These are phyloP conservation scores for Troides aeacus DNA, from an alignment of 2,888 invertebrate genomes.

Conservation along the genomic window DNA sequence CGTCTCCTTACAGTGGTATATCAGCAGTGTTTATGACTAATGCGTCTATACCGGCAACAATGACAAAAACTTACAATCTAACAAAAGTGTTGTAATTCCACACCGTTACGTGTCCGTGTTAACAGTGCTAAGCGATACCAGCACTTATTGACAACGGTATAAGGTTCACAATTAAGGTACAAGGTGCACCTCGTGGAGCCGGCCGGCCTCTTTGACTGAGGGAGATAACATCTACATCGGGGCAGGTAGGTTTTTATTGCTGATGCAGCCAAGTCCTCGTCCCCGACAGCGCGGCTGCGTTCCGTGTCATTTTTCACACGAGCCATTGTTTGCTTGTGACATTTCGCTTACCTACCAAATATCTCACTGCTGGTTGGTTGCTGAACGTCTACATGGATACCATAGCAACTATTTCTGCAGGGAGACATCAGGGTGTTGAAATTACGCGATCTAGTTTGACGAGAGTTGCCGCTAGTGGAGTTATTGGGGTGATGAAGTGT, in stretches of 20 bases:
- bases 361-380: no score
- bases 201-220: conserved; percentile 73
- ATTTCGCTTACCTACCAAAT: conserved; percentile 5
- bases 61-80: conserved; percentile 73
- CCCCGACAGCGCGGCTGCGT: background rate
- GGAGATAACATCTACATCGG: conserved; percentile 73
- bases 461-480: no score
- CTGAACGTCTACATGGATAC: no score
- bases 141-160: conserved; percentile 31
- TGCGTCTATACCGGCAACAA: conserved; percentile 59
- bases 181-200: conserved; percentile 41
- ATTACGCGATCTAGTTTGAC: no score
- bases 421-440: no score
- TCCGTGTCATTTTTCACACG: conserved; percentile 27
- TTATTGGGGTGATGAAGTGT: no score
- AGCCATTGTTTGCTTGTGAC: background rate
- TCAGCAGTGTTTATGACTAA: conserved; percentile 56
- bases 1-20: conserved; percentile 27
- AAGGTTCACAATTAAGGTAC: conserved; percentile 40
- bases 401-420: no score
- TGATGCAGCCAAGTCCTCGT: conserved; percentile 42
- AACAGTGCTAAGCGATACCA: conserved; percentile 30
- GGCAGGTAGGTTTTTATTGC: conserved; percentile 75
- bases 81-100: conserved; percentile 75
- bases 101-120: conserved; percentile 61